phyloP scores from a whole-genome alignment of 1,140 invertebrate species.

The Brachionus manjavacas region DNA sequence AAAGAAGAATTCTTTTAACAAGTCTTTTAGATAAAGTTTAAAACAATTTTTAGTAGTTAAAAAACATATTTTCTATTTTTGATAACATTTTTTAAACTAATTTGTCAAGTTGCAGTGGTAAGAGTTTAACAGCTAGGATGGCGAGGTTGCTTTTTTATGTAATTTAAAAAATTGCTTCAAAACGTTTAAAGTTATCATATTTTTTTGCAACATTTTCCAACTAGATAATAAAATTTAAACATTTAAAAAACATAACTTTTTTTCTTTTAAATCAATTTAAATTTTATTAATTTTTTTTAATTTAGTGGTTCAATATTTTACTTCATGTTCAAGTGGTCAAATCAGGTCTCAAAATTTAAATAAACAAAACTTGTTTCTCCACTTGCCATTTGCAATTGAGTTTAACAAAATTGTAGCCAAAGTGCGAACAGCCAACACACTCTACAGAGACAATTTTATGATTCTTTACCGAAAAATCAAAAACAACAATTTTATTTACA shows the following conservation, averaged over 20 bases:
- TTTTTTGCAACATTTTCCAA: no score
- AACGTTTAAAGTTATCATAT: no score
- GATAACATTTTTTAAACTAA: no score
- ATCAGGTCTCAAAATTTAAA: background rate
- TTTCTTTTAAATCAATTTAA: background rate
- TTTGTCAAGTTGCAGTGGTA: no score
- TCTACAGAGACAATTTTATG: conserved; percentile 15
- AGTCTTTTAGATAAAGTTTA: no score
- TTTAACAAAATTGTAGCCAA: conserved; percentile 12
- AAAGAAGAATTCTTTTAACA: no score
- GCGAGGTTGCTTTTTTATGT: no score
- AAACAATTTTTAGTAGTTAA: no score
- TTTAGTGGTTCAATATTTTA: conserved; percentile 41
- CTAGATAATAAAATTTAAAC: no score
- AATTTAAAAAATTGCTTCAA: no score
- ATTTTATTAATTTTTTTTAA: background rate
- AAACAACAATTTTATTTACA: background rate
- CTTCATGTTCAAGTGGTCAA: conserved; percentile 6
- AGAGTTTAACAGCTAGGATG: no score
- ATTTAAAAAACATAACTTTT: background rate
- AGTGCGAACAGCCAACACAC: background rate
- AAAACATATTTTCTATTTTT: no score
- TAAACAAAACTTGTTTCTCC: background rate
- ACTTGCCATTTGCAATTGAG: background rate
- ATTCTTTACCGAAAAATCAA: background rate